A percentile compares a stretch with the other conserved stretches of the same genome.
Evolutionary conservation across 2,113 vertebrate genomes (phyloP).

Genomic region (Pachycephala philippinensis): DNA sequence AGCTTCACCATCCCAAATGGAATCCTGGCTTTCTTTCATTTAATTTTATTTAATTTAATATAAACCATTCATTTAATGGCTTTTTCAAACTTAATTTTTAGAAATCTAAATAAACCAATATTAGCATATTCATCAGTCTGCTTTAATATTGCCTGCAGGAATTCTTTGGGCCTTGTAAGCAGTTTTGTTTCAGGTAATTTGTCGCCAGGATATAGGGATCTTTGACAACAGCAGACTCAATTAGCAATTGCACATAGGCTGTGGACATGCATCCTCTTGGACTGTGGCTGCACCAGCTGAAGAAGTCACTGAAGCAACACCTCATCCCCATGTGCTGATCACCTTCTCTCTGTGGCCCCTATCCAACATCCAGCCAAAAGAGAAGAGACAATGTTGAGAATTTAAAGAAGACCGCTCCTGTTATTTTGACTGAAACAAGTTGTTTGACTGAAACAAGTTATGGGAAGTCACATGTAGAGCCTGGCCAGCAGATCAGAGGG

Average conservation of each 20-base stretch:
- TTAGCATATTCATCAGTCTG: not conserved
- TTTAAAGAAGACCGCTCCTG: not conserved
- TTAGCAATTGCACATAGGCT: not conserved
- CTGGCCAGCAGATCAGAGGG: not conserved
- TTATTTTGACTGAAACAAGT: not conserved
- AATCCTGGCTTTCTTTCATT: not conserved
- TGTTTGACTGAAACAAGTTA: not conserved
- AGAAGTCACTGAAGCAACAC: not conserved
- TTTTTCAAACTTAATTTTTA: not conserved
- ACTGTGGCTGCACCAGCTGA: not conserved
- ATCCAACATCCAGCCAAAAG: not conserved
- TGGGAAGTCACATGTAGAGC: not conserved
- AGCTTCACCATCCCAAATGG: not conserved
- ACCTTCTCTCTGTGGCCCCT: not conserved
- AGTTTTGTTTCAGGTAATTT: not conserved
- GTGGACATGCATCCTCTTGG: accelerated
- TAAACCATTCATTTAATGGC: not conserved
- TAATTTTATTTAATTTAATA: not conserved
- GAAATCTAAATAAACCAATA: not conserved
- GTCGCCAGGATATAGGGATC: not conserved
- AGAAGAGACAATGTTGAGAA: not conserved
- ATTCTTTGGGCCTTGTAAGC: not conserved
- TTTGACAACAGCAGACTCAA: not conserved
- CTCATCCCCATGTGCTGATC: accelerated
- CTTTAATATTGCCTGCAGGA: not conserved